Evolutionary conservation across 2,113 vertebrate species (phyloP), one percentile per base, ranked within the genome.

Genomic region (Hylia prasina): DNA sequence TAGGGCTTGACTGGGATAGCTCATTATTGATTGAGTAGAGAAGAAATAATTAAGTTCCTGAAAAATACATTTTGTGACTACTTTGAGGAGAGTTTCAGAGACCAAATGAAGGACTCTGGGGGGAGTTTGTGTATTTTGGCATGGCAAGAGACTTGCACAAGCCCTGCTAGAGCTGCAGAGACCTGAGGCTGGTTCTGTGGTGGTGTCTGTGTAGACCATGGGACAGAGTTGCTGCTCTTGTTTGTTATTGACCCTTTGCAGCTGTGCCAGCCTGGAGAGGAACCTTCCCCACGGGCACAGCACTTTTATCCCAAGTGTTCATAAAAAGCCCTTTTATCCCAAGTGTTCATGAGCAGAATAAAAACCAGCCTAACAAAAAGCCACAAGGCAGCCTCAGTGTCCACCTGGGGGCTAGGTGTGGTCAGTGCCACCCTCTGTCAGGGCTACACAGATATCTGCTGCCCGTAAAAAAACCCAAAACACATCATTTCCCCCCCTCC

Each of bases 21-120:
- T 96, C 87, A 47, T 83, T 94, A 94, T 83, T 93, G 94, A 94
- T 80, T 78, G 93, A 92, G 72, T 31, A 48, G 72, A 68, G 50
- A 45, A 89, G 40, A 77, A 96, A 90, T 44, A 90, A 93, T 72
- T 48, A 57, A 63, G 57, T 12, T 22, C 35, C 65, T 63, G 35
- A 85, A 87, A 92, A 87, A 87, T 35, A 31, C 25, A 20, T 39
- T 58, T 50, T 51, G 64, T 31, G 51, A 66, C 48, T 57, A 31
- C 60, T 86, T 63, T 35, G 33, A 33, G 69, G 40, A 22, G 54
- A 72, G 19, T 61, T 79, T 63, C 70, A 79, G 66, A 40, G 48
- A 21, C 24, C 13, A 68, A 31, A 35, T 4, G 2, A 69, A 47
- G 45, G 73, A 33, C 47, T 50, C 13, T 40, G 27, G 50, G 37